Evolutionary conservation across 2,888 invertebrate genomes (phyloP), one percentile per base, ranked within the genome.

Genomic region (Stegophylla sp.): DNA sequence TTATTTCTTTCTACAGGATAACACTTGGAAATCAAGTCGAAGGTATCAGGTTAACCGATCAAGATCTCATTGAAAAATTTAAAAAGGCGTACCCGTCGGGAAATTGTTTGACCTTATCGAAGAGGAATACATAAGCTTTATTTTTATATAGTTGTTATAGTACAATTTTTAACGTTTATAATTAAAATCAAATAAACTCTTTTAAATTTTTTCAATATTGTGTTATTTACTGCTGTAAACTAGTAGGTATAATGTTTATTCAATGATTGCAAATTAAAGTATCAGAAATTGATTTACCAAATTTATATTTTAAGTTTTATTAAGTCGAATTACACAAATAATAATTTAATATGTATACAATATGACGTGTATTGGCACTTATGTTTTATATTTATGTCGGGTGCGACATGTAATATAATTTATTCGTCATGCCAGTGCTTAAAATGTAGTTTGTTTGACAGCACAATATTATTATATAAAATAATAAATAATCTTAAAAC

Each of bases 21-120:
- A 98, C 98, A 0, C 88, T 98, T 5, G 98, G 98, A 0, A 98
- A 98, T 88, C 98, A 98, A 88, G 91, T 98, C 73, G 97, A 97
- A 85, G 98, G 98, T 0, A 96, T 97, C 1, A 91, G 95, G 72
- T 88, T 98, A 0, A 93, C 97, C 0, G 98, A 98, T 87, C 94
- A 96, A 0, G 95, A 95, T 82, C 88, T 98, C 13, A 95, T 96
- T 77, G 92, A 92, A 82, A 92, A 93, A 74, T 98, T 97, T 87
- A 92, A 93, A 85, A 93, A 94, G 86, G 90, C 95, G 56, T 98
- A 98, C 87, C 98, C 98, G 0, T 96, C 98, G 86, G 97, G 97
- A 23, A 90, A 91, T 84, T 90, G 90, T 81, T 90, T 90, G 87
- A 87, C 87, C 82, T 88, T 88, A n/a, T 84, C 85, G 17, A 86